Evolutionary conservation across 2,888 invertebrate species (phyloP), one percentile per base, ranked within the genome.

Genomic region (Caenorhabditis imperialis): DNA sequence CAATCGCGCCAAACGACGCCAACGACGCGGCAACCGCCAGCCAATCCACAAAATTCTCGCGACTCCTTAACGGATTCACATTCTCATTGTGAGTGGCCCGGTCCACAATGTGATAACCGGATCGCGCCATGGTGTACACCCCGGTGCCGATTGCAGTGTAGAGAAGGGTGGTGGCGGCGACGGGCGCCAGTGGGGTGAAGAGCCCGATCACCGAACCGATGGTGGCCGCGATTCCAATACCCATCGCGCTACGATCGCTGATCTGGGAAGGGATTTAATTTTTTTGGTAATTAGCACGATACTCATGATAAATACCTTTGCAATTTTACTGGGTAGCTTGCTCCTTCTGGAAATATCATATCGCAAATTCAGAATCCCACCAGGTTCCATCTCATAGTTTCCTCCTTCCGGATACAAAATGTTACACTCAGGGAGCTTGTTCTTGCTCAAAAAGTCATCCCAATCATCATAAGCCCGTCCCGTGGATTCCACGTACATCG

Each of bases 31-130:
- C 75, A 16, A 75, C 75, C 1, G 75, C 75, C 2, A 75, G 48
- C 75, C 75, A 75, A 20, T 75, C 75, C 18, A 71, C 75, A 51
- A 75, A 75, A 30, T 75, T 75, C 51, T 75, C 70, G n/a, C 75
- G 70, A 50, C 70, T 75, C 18, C 58, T 40, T 2, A 75, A 18
- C 5, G 75, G 75, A 35, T 75, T 75, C 16, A 75, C 75, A 65
- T 75, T 75, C 22, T 75, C 75, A 18, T 75, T 75, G 20, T 75
- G 75, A 16, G 51, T 75, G 2, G 70, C 75, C 44, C 75, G 30
- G 44, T 75, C 75, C 8, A 75, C 70, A 12, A 75, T 54, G 20
- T 75, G 75, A 47, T 75, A 75, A 8, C 75, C 75, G 5, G 75
- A 75, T 50, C 75, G 40, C 2, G 75, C 63, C 75, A 75, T 75